Conservation (phyloP, 2,888 invertebrate genomes). For the Synergus umbraculus region DNA sequence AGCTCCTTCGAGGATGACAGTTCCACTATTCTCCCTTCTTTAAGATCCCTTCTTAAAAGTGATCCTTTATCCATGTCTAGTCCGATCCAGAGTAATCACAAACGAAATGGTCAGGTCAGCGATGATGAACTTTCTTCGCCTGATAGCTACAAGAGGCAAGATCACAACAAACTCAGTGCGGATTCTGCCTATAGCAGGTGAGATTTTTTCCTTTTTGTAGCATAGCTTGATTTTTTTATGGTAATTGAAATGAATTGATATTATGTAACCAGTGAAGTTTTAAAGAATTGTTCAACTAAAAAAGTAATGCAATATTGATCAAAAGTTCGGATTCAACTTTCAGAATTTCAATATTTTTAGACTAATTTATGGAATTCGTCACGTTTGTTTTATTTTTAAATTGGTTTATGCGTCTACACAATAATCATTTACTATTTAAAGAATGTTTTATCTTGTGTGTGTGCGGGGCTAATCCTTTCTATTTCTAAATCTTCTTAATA, state of each 20-base stretch:
- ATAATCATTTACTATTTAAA: constrained; percentile 12
- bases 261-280: no score
- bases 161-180: constrained; percentile 77
- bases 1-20: constrained; percentile 84
- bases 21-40: constrained; percentile 76
- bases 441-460: background rate
- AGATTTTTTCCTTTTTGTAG: constrained; percentile 63
- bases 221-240: background rate
- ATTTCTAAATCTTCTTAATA: constrained; percentile 25
- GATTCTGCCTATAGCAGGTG: constrained; percentile 94
- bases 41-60: constrained; percentile 75
- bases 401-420: background rate
- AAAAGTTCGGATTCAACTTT: no score
- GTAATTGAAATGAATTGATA: background rate
- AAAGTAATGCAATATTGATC: no score
- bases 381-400: no score
- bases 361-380: no score
- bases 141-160: constrained; percentile 69
- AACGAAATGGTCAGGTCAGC: constrained; percentile 62
- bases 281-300: no score
- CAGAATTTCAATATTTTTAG: no score
- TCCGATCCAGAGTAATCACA: constrained; percentile 53
- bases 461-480: background rate
- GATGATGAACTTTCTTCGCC: constrained; percentile 72
- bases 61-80: constrained; percentile 74